Evolutionary conservation across 2,113 vertebrate species (phyloP).

Genomic region (Pantherophis guttatus): DNA sequence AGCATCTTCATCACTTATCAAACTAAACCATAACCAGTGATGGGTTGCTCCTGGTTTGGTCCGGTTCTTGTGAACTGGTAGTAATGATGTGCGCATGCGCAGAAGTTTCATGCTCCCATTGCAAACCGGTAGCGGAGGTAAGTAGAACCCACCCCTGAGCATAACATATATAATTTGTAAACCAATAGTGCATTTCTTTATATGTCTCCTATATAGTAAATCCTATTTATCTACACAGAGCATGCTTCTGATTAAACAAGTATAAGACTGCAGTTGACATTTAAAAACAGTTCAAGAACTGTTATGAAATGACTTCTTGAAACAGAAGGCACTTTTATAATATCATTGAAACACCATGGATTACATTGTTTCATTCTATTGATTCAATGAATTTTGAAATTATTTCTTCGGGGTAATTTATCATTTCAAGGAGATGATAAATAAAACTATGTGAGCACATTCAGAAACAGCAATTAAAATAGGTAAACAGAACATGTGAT

Average conservation of each 20-base stretch:
- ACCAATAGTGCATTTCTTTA: neutral
- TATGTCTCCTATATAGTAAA: neutral
- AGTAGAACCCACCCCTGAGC: neutral
- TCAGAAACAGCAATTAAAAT: neutral
- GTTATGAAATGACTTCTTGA: neutral
- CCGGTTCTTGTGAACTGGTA: too few species aligned
- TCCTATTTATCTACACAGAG: neutral
- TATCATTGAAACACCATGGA: neutral
- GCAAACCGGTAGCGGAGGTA: too few species aligned
- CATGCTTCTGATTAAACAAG: neutral
- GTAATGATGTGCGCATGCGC: too few species aligned
- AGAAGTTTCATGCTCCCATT: too few species aligned
- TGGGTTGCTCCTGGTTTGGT: too few species aligned
- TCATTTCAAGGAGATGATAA: neutral
- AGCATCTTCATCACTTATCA: neutral
- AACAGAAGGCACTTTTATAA: neutral
- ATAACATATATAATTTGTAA: neutral
- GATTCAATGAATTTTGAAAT: neutral
- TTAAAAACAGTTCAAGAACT: neutral
- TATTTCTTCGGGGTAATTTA: neutral
- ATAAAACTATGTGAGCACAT: neutral
- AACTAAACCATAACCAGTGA: neutral
- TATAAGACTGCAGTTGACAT: neutral
- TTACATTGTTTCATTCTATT: neutral
- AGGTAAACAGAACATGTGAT: neutral